Conservation (phyloP, 2,888 invertebrate genomes). For the Cephus runcator region DNA sequence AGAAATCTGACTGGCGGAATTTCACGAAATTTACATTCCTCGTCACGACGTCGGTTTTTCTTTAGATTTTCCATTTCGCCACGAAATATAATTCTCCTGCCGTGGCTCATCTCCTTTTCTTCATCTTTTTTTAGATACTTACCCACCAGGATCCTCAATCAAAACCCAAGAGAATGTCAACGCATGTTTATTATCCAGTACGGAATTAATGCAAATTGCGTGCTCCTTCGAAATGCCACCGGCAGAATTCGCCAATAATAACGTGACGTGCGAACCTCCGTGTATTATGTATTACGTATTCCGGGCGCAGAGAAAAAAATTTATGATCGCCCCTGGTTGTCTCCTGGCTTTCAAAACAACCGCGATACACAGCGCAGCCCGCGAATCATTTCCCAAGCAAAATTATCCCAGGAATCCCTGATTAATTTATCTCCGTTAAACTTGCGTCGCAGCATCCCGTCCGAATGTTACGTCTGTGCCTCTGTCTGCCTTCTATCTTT, state of each 20-base stretch:
- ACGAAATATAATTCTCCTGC: too few relatives aligned
- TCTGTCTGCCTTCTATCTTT: too few relatives aligned
- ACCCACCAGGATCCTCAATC: too few relatives aligned
- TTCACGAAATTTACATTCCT: too few relatives aligned
- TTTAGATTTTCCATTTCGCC: too few relatives aligned
- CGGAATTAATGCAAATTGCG: conserved; percentile 22
- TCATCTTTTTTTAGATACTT: too few relatives aligned
- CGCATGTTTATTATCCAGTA: conserved; percentile 6
- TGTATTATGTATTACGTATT: conserved; percentile 25
- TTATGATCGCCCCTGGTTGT: conserved; percentile 24
- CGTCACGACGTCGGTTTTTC: too few relatives aligned
- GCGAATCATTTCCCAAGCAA: neutral
- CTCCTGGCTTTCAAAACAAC: neutral
- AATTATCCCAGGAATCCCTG: neutral
- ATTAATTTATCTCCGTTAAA: neutral
- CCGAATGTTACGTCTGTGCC: too few relatives aligned
- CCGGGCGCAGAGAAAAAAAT: conserved; percentile 28
- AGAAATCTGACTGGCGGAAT: too few relatives aligned
- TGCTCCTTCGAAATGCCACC: conserved; percentile 22
- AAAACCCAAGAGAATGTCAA: conserved; percentile 16
- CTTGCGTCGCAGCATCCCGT: too few relatives aligned
- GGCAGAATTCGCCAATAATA: neutral
- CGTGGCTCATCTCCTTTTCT: too few relatives aligned
- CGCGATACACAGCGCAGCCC: neutral
- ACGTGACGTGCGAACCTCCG: conserved; percentile 20